Evolutionary conservation across 2,113 vertebrate genomes (phyloP), one percentile per base, ranked within the genome.

Genomic region (Athene cunicularia): DNA sequence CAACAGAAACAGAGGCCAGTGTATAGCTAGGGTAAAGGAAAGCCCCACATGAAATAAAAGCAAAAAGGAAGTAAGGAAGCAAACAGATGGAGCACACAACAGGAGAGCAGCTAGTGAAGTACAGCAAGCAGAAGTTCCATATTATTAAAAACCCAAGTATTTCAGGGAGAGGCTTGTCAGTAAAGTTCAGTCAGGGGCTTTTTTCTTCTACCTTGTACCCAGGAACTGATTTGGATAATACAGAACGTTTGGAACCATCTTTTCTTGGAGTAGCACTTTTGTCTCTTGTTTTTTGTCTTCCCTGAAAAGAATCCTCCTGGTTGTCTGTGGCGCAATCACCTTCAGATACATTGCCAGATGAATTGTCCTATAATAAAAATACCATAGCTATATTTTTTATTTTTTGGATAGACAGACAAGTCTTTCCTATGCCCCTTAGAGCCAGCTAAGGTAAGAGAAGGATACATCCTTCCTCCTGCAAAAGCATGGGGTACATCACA

Each of bases 181-280:
- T 92, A 96, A 98, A 97, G 98, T 98, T 98, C 98, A 98, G 98
- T 99, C 99, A 99, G 99, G 99, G 99, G 98, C 99, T 99, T 99
- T 99, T 99, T 98, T 99, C 99, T 99, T 99, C 99, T 99, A 99
- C 99, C 99, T 99, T 99, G 99, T 99, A 99, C 99, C 99, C 99
- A 97, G 99, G 98, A 96, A 99, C 98, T 97, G 99, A 98, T 98
- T 99, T 99, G 98, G 99, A 98, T 98, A 98, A 97, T 96, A 98
- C 97, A 98, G 98, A 98, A 94, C 99, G 99, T 96, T 98, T 99
- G 98, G 98, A 97, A 96, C 98, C 98, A 23, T 99, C 99, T 98
- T 99, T 99, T 97, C 98, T 98, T 28, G 98, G 98, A 49, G 99
- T 98, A 88, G 98, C 97, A 66, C 98, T 98, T 97, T 98, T 99